Evolutionary conservation across 2,113 vertebrate genomes (phyloP).

Genomic region (Peucedramus taeniatus): DNA sequence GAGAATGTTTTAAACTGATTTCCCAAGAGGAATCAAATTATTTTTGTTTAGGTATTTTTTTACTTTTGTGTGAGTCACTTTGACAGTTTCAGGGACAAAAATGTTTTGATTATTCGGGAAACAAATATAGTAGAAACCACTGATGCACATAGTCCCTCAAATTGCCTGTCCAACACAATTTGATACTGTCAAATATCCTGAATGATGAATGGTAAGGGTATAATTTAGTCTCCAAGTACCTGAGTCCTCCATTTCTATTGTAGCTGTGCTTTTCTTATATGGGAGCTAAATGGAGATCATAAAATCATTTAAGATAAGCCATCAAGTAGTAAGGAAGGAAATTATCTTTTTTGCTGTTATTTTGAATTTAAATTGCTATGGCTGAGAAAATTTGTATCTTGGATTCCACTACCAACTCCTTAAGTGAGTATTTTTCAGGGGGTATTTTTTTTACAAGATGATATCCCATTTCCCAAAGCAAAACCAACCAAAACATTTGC

Average conservation of each 20-base stretch:
- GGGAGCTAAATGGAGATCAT: background rate
- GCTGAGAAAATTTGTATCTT: background rate
- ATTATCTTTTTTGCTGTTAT: background rate
- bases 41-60: background rate
- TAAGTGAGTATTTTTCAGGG: background rate
- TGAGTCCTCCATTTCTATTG: background rate
- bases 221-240: background rate
- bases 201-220: background rate
- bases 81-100: background rate
- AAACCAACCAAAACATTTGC: background rate
- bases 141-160: background rate
- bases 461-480: background rate
- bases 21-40: background rate
- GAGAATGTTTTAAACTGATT: background rate
- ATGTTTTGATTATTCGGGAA: background rate
- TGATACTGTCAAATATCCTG: background rate
- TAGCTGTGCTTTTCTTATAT: background rate
- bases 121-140: background rate
- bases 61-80: background rate
- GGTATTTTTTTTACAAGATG: background rate
- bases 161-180: background rate
- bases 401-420: background rate
- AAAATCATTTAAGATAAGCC: background rate
- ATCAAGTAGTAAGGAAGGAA: background rate
- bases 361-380: background rate